Conservation (phyloP, 2,888 invertebrate genomes). For the Pyrocoelia pectoralis region DNA sequence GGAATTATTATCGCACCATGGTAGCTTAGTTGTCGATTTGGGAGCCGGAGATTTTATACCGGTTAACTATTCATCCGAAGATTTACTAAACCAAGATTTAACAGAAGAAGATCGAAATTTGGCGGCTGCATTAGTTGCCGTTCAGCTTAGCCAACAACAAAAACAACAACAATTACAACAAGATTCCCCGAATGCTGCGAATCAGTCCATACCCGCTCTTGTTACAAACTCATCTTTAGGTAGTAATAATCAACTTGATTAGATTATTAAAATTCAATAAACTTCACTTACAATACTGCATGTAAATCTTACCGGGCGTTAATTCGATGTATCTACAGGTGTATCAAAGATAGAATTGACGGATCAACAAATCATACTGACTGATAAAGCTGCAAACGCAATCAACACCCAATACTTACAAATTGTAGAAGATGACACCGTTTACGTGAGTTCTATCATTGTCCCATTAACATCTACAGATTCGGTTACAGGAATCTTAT, state of each 20-base stretch:
- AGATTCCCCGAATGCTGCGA: slow-evolving; percentile 45
- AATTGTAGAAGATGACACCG: slow-evolving; percentile 52
- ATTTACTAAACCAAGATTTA: slow-evolving; percentile 58
- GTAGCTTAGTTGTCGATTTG: slow-evolving; percentile 58
- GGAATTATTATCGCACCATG: slow-evolving; percentile 56
- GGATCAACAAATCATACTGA: slow-evolving; percentile 53
- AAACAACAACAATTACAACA: slow-evolving; percentile 64
- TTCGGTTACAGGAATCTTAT: slow-evolving; percentile 19
- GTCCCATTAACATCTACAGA: background rate
- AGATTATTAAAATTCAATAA: background rate
- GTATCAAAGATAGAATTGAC: slow-evolving; percentile 43
- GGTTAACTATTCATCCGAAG: slow-evolving; percentile 58
- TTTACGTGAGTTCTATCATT: slow-evolving; percentile 44
- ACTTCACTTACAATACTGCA: no score
- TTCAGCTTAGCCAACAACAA: slow-evolving; percentile 68
- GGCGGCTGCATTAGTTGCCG: slow-evolving; percentile 69
- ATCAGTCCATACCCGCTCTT: slow-evolving; percentile 44
- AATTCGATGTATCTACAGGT: slow-evolving; percentile 33
- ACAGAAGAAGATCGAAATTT: slow-evolving; percentile 68
- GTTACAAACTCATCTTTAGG: slow-evolving; percentile 36
- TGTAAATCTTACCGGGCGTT: no score
- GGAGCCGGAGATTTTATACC: slow-evolving; percentile 58
- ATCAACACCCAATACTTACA: slow-evolving; percentile 52
- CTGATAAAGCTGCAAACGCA: slow-evolving; percentile 46
- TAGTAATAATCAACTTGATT: slow-evolving; percentile 12